Evolutionary conservation across 2,888 invertebrate species (phyloP).

Genomic region (Eupithecia subumbrata): DNA sequence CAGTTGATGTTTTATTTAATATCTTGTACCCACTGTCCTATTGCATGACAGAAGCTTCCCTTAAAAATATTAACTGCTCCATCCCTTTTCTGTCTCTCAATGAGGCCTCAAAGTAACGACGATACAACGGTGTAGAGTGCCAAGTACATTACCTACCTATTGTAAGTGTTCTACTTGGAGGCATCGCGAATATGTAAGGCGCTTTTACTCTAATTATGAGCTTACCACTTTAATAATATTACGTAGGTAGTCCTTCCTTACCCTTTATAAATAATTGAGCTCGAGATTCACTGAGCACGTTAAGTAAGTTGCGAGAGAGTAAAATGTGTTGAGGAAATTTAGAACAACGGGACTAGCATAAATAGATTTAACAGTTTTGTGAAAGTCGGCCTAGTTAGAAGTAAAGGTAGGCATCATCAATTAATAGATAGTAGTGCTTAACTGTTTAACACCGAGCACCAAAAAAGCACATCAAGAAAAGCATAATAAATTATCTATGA

Average conservation of each 20-base stretch:
- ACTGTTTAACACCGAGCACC: too few species aligned
- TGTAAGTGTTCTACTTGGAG: constrained; percentile 78
- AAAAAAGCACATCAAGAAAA: too few species aligned
- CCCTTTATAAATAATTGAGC: constrained; percentile 40
- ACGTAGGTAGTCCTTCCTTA: constrained; percentile 40
- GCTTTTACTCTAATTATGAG: constrained; percentile 80
- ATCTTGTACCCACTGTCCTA: background rate
- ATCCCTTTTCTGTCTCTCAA: constrained; percentile 53
- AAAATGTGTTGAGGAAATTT: constrained; percentile 1
- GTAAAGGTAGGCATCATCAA: too few species aligned
- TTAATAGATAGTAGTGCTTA: too few species aligned
- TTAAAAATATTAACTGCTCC: constrained; percentile 49
- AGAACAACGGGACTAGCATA: background rate
- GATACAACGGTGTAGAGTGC: constrained; percentile 71
- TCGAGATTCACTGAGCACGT: constrained; percentile 35
- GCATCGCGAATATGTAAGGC: constrained; percentile 66
- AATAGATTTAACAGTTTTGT: background rate
- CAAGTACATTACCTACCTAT: constrained; percentile 83
- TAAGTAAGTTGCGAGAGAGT: constrained; percentile 17
- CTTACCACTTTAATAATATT: constrained; percentile 51
- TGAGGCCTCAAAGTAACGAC: constrained; percentile 76
- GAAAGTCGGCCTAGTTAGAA: background rate
- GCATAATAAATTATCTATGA: too few species aligned
- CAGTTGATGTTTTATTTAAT: background rate
- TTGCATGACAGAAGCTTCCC: background rate